phyloP scores from a whole-genome alignment of 2,797 vertebrate species.

The Enteromius mattozi region DNA sequence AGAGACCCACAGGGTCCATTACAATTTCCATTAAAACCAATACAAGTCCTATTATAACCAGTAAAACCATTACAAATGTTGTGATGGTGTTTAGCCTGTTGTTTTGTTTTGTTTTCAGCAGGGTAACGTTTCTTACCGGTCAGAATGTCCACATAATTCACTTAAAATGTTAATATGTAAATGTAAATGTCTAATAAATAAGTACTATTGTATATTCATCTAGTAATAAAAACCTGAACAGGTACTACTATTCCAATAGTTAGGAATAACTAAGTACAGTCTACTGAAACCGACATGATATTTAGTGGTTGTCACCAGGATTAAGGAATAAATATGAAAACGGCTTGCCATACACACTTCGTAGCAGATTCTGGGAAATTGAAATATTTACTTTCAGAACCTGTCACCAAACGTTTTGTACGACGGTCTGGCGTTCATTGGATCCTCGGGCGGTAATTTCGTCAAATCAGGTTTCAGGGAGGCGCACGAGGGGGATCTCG shows the following conservation, averaged over 20 bases:
- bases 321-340: neutral
- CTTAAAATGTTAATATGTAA: neutral
- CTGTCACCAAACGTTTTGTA: neutral
- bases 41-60: too few species aligned
- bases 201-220: neutral
- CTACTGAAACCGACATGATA: neutral
- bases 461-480: constrained; percentile 18
- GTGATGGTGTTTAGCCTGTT: too few species aligned
- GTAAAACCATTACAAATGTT: too few species aligned
- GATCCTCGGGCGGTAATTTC: neutral
- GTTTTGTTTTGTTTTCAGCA: too few species aligned
- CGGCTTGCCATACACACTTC: neutral
- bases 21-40: too few species aligned
- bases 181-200: neutral
- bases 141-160: neutral
- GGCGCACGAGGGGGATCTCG: constrained; percentile 9
- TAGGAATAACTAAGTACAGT: too few species aligned
- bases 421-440: neutral
- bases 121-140: neutral
- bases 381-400: neutral
- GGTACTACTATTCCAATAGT: neutral
- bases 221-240: neutral
- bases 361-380: neutral
- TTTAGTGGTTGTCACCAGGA: neutral
- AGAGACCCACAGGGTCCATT: too few species aligned